Evolutionary conservation across 2,113 vertebrate genomes (phyloP).

Genomic region (Plectropomus leopardus): DNA sequence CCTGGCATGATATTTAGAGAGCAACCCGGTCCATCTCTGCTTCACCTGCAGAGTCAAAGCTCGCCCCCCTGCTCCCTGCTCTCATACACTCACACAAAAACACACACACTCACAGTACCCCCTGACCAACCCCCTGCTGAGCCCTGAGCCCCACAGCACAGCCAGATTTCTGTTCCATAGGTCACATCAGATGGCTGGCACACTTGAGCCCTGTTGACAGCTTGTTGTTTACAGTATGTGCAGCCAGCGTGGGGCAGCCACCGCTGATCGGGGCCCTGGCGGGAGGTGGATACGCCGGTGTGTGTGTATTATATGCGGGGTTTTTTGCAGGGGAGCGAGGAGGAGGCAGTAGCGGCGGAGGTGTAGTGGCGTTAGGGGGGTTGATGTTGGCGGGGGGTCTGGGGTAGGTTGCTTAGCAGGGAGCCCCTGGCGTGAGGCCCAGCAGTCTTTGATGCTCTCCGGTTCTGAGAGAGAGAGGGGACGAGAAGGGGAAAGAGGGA

Average conservation of each 20-base stretch:
- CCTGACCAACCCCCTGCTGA: slow-evolving; percentile 64
- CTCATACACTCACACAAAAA: not conserved
- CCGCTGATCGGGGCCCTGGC: slow-evolving; percentile 62
- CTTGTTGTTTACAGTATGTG: slow-evolving; percentile 86
- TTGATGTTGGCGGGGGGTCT: slow-evolving; percentile 77
- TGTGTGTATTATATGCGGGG: slow-evolving; percentile 40
- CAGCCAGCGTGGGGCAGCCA: slow-evolving; percentile 88
- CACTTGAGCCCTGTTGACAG: slow-evolving; percentile 95
- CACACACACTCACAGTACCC: slow-evolving; percentile 37
- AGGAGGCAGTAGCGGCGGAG: slow-evolving; percentile 38
- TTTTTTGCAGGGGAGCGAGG: slow-evolving; percentile 25
- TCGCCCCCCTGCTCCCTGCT: slow-evolving; percentile 6
- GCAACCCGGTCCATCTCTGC: slow-evolving; percentile 19
- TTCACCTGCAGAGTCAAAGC: slow-evolving; percentile 49
- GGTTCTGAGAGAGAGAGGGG: slow-evolving; percentile 52
- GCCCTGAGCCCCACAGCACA: slow-evolving; percentile 66
- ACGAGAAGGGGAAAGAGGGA: slow-evolving; percentile 9
- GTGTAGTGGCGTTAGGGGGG: slow-evolving; percentile 59
- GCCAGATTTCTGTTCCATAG: slow-evolving; percentile 82
- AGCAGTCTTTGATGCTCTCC: slow-evolving; percentile 86
- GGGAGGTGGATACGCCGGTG: slow-evolving; percentile 60
- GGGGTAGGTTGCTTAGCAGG: slow-evolving; percentile 74
- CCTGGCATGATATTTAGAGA: slow-evolving; percentile 32
- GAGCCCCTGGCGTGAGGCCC: slow-evolving; percentile 90
- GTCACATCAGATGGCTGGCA: slow-evolving; percentile 85